A percentile compares a stretch with the other conserved stretches of the same genome.
Conservation (phyloP, 2,888 invertebrate species). For the Abscondita cerata region DNA sequence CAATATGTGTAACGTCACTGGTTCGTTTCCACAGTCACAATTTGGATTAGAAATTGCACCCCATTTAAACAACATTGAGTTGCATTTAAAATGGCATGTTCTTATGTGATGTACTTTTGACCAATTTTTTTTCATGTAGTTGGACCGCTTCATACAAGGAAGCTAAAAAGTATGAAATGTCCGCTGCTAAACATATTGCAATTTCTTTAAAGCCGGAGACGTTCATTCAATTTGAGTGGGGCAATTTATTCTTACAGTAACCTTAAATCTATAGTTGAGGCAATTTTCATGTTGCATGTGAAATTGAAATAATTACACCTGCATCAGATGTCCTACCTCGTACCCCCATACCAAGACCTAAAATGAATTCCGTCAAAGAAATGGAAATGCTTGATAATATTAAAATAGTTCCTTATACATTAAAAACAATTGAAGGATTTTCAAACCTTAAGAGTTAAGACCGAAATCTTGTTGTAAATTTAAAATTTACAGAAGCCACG, state of each 20-base stretch:
- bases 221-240: neutral
- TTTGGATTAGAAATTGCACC: too few species aligned
- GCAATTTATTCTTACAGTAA: neutral
- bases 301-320: neutral
- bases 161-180: neutral
- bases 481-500: neutral
- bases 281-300: neutral
- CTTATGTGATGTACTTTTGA: too few species aligned
- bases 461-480: neutral
- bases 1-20: too few species aligned
- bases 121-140: too few species aligned
- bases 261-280: neutral
- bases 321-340: neutral
- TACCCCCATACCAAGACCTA: neutral
- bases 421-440: neutral
- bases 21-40: too few species aligned
- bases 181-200: neutral
- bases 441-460: neutral
- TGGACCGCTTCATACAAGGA: neutral
- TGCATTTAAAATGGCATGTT: too few species aligned
- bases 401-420: neutral
- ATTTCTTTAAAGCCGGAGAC: neutral
- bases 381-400: neutral
- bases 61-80: too few species aligned
- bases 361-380: neutral